Base-by-base conservation (phyloP, 2,113 vertebrate species). In the Plotosus lineatus region DNA sequence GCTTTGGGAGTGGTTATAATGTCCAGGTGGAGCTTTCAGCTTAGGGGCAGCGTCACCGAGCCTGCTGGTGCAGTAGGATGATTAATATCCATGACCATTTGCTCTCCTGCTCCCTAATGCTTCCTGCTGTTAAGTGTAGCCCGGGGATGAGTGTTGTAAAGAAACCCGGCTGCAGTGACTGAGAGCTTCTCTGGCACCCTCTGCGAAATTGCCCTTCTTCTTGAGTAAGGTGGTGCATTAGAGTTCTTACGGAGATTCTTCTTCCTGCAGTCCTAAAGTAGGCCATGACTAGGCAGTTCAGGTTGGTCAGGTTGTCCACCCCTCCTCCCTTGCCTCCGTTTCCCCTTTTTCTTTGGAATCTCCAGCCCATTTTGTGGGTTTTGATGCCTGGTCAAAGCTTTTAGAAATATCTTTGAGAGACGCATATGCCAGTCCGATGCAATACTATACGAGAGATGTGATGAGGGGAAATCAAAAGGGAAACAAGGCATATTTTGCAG, bases 71-170 rank as follows among this genome's bases (percentile, higher is more conserved):
- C 63, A 68, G 63, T 84, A 68, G 75, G 75, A 85, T 80, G 88
- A 88, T 88, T 87, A 86, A 88, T 88, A 76, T 66, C 42, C 10
- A 10, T 33, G 78, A 40, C 36, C 36, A 48, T 40, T 38, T 40
- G 46, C 75, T 78, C 56, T 68, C 42, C 81, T 61, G 17, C 56
- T 63, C 71, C 23, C 28, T 72, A 21, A 50, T 72, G 46, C 42
- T 36, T 79, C 77, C 84, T 26, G 77, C 80, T 77, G 84, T 53
- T 82, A 55, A 53, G 53, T 55, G 50, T 65, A 72, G 77, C 76
- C 73, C 10, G 80, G 78, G 84, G 80, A 50, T 17, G 6, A 71
- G 50, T 51, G 66, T 77, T 74, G 69, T 21, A 66, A 69, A 60
- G 75, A 58, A 65, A 61, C 28, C 23, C 12, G 11, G 72, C 83